A percentile compares a stretch with the other conserved stretches of the same genome.
phyloP scores from a whole-genome alignment of 92 coral and sea anemone genomes.

The Zoanthus gigantus region DNA sequence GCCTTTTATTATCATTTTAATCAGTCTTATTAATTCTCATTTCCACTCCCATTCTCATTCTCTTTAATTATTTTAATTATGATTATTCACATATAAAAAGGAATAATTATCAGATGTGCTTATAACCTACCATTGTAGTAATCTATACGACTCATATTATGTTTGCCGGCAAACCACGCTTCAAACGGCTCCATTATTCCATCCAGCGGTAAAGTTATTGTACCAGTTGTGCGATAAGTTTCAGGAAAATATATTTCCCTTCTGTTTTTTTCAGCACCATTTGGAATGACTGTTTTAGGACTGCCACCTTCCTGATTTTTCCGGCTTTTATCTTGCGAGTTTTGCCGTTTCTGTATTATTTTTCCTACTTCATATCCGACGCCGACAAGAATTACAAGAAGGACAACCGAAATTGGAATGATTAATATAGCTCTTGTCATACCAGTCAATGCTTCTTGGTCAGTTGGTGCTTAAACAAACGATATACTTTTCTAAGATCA shows the following conservation, averaged over 20 bases:
- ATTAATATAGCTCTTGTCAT: background rate
- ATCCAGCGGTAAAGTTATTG: slow-evolving; percentile 84
- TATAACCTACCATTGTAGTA: slow-evolving; percentile 83
- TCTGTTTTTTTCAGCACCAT: background rate
- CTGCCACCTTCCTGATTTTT: slow-evolving; percentile 16
- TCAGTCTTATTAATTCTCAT: too few species aligned
- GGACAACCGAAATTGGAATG: background rate
- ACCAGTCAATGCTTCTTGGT: background rate
- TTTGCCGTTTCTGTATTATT: background rate
- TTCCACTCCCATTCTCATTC: too few species aligned
- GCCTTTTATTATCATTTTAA: too few species aligned
- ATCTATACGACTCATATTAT: slow-evolving; percentile 93
- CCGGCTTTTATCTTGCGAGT: background rate
- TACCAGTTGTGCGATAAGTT: slow-evolving; percentile 89
- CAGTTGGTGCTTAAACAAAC: background rate
- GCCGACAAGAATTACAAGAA: slow-evolving; percentile 28
- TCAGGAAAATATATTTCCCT: slow-evolving; percentile 65
- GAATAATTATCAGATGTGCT: too few species aligned
- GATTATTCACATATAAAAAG: background rate
- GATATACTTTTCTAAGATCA: background rate
- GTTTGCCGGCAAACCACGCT: slow-evolving; percentile 82
- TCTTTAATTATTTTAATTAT: too few species aligned
- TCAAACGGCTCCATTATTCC: slow-evolving; percentile 96
- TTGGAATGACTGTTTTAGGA: slow-evolving; percentile 29
- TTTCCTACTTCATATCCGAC: slow-evolving; percentile 32